Percentiles rank a stretch among this genome's conserved stretches.
Evolutionary conservation across 2,113 vertebrate genomes (phyloP).

Genomic region (Hassar affinis): DNA sequence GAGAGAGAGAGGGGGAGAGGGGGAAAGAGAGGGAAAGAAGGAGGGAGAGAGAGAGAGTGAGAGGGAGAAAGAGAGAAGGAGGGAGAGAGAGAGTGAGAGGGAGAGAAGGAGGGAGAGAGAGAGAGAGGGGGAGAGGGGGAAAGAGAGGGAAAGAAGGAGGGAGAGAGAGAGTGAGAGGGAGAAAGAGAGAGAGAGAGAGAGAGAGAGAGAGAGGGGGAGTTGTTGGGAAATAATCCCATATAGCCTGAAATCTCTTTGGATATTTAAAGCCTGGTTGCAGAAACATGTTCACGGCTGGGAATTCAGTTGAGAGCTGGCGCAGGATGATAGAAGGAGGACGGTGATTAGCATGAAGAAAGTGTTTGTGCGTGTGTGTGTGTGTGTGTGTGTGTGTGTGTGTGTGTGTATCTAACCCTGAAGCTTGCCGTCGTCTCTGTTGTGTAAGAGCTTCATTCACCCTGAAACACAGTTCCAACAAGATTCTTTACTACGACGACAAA

Average conservation of each 20-base stretch:
- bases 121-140: too few species aligned
- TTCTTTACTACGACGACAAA: not conserved
- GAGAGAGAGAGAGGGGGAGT: constrained; percentile 5
- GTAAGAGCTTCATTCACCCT: not conserved
- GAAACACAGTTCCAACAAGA: not conserved
- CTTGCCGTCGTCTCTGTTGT: constrained; percentile 53
- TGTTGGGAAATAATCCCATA: constrained; percentile 72
- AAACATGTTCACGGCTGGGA: constrained; percentile 65
- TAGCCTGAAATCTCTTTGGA: constrained; percentile 69
- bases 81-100: too few species aligned
- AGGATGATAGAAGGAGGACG: constrained; percentile 49
- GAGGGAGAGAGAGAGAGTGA: too few species aligned
- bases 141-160: not conserved
- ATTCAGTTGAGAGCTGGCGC: constrained; percentile 37
- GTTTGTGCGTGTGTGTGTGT: constrained; percentile 15
- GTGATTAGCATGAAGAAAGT: constrained; percentile 52
- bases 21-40: too few species aligned
- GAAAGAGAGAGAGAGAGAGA: constrained; percentile 5
- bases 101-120: too few species aligned
- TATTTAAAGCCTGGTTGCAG: constrained; percentile 62
- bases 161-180: constrained; percentile 18
- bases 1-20: too few species aligned
- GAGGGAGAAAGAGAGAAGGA: too few species aligned
- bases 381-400: constrained; percentile 2
- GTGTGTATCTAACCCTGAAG: constrained; percentile 18